Evolutionary conservation across 1,140 invertebrate species (phyloP).

Genomic region (Pachypeltis micranthus): DNA sequence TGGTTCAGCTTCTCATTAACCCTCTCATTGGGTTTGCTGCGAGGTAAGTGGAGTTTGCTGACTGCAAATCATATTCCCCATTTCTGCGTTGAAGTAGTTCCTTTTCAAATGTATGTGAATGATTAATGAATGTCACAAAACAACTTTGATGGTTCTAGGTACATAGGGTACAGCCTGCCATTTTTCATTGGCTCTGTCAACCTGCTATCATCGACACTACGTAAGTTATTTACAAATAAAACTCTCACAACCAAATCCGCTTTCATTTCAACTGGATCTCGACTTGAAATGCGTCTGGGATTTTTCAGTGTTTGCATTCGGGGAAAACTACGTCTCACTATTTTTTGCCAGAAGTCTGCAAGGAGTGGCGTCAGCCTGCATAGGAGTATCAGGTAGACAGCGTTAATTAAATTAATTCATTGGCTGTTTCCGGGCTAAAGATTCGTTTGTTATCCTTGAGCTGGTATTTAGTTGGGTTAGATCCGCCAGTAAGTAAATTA

Average conservation of each 20-base stretch:
- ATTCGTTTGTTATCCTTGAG: no score
- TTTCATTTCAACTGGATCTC: no score
- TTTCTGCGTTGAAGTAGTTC: no score
- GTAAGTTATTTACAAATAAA: slow-evolving; percentile 43
- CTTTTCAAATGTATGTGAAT: no score
- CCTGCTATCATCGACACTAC: slow-evolving; percentile 63
- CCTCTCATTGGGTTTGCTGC: slow-evolving; percentile 65
- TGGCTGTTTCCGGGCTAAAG: no score
- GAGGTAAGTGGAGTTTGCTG: slow-evolving; percentile 24
- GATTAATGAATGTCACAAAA: no score
- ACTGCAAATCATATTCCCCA: no score
- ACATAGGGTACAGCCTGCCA: slow-evolving; percentile 64
- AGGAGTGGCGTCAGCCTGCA: slow-evolving; percentile 72
- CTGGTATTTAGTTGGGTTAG: no score
- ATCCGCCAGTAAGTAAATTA: no score
- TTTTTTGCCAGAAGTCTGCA: slow-evolving; percentile 72
- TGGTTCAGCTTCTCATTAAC: slow-evolving; percentile 74
- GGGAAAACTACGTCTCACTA: slow-evolving; percentile 57
- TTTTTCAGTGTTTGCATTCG: slow-evolving; percentile 66
- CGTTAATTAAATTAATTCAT: no score
- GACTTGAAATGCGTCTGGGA: not conserved
- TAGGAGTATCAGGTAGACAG: slow-evolving; percentile 62
- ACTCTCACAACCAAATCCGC: not conserved
- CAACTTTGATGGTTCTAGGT: slow-evolving; percentile 19
- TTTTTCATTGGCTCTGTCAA: slow-evolving; percentile 70